Percentiles rank a stretch among this genome's conserved stretches.
These are phyloP conservation scores for Epicauta chinensis DNA, from an alignment of 1,140 invertebrate species.

Conservation along the genomic window DNA sequence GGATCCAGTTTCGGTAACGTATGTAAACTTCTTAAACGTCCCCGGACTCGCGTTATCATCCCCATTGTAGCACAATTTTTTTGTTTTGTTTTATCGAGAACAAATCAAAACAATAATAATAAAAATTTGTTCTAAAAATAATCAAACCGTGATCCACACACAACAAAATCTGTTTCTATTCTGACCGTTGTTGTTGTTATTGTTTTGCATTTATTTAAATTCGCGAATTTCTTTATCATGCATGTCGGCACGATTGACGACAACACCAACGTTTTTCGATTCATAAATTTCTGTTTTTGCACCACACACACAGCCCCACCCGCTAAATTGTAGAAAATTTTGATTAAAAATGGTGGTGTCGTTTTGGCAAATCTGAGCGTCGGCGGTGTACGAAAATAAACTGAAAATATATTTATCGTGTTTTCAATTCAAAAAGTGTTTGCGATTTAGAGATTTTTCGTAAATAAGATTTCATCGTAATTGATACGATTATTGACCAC, in stretches of 20 bases:
- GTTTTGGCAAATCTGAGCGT: too few relatives aligned
- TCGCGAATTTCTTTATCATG: conserved; percentile 13
- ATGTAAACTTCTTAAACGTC: conserved; percentile 52
- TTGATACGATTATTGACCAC: too few relatives aligned
- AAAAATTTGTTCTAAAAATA: too few relatives aligned
- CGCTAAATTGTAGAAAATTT: not conserved
- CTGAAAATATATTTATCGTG: too few relatives aligned
- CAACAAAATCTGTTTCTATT: not conserved
- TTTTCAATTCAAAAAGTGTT: too few relatives aligned
- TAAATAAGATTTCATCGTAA: too few relatives aligned
- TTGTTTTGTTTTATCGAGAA: too few relatives aligned
- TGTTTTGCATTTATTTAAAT: not conserved
- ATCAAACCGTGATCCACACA: too few relatives aligned
- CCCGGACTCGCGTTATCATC: conserved; percentile 60
- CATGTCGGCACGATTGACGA: too few relatives aligned
- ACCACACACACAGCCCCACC: conserved; percentile 4
- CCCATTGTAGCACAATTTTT: conserved; percentile 44
- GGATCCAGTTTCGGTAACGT: conserved; percentile 53
- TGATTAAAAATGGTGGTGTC: too few relatives aligned
- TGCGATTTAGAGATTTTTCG: too few relatives aligned
- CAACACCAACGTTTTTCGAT: conserved; percentile 5
- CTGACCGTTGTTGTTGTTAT: conserved; percentile 9
- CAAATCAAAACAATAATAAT: not conserved
- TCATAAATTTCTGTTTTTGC: conserved; percentile 7
- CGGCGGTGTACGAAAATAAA: too few relatives aligned